These are phyloP conservation scores for Hassar affinis DNA, from an alignment of 2,113 vertebrate genomes.

Conservation along the genomic window DNA sequence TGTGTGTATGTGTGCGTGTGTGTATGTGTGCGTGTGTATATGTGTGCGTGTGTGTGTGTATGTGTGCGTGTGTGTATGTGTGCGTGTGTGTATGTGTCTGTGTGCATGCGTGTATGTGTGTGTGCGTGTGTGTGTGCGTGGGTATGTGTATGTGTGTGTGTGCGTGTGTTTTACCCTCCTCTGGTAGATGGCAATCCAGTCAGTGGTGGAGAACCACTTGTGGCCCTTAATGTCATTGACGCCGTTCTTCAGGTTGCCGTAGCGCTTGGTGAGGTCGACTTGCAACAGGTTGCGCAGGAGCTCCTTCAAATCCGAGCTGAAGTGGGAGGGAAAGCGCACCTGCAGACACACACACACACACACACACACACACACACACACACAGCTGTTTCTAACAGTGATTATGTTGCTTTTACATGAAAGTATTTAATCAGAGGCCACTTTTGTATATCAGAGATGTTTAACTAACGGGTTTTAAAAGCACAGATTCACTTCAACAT, in stretches of 20 bases:
- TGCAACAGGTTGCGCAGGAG: conserved; percentile 89
- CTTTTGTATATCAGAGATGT: not conserved
- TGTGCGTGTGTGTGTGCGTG: no score
- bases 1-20: no score
- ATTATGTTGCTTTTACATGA: not conserved
- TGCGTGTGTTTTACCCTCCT: conserved; percentile 75
- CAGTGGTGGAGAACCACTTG: conserved; percentile 90
- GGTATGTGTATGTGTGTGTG: not conserved
- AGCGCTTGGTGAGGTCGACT: conserved; percentile 91
- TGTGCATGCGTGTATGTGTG: not conserved
- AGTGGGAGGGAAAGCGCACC: conserved; percentile 90
- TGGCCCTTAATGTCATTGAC: conserved; percentile 91
- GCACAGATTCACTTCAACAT: not conserved
- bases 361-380: not conserved
- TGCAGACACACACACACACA: conserved; percentile 45
- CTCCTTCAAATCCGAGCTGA: conserved; percentile 91
- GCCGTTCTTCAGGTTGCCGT: conserved; percentile 88
- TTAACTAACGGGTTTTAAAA: not conserved
- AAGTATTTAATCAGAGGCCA: no score
- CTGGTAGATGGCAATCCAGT: conserved; percentile 93
- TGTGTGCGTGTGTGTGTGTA: no score
- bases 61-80: no score
- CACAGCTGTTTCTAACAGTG: not conserved
- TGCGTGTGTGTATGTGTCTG: no score
- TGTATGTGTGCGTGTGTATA: no score